phyloP scores from a whole-genome alignment of 2,797 vertebrate genomes.

The Pseudocheirus occidentalis region DNA sequence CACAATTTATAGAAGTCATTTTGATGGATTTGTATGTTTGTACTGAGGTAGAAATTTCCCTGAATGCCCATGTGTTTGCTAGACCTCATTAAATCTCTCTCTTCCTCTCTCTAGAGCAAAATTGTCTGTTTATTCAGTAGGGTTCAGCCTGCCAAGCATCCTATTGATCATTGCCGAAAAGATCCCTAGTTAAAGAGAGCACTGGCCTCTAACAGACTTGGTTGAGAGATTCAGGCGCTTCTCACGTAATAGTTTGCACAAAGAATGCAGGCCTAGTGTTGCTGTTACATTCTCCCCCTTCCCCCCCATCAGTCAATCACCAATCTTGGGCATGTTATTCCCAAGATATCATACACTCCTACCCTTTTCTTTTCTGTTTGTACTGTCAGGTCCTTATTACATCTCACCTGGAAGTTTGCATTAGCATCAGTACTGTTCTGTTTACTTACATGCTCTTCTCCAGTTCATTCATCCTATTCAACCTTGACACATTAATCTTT shows the following conservation, averaged over 20 bases:
- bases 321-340: neutral
- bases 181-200: slow-evolving; percentile 9
- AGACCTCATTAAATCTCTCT: slow-evolving; percentile 7
- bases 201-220: neutral
- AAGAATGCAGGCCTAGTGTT: neutral
- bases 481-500: neutral
- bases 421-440: neutral
- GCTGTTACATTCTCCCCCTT: neutral
- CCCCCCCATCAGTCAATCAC: neutral
- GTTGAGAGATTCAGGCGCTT: neutral
- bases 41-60: neutral
- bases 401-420: neutral
- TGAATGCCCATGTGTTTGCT: slow-evolving; percentile 9
- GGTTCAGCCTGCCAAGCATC: neutral
- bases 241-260: neutral
- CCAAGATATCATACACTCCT: neutral
- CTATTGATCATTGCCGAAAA: neutral
- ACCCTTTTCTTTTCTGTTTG: neutral
- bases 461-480: neutral
- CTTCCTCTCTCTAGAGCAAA: neutral
- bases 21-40: neutral
- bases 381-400: neutral
- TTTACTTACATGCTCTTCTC: neutral
- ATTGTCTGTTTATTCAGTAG: slow-evolving; percentile 4
- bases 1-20: slow-evolving; percentile 5